Evolutionary conservation across 2,888 invertebrate genomes (phyloP).

Genomic region (Aporophyla lueneburgensis): DNA sequence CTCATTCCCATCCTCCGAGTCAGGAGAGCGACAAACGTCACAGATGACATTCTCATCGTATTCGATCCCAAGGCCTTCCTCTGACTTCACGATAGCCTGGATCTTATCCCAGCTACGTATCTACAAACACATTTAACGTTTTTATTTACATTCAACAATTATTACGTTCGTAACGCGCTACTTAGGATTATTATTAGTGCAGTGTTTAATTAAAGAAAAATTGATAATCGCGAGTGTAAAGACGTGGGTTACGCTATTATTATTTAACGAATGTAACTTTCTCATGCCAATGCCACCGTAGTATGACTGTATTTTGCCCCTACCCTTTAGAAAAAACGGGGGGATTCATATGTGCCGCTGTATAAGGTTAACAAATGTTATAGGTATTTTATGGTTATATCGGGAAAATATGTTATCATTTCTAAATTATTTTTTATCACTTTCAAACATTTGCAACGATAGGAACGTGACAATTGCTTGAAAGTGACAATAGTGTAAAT

Average conservation of each 20-base stretch:
- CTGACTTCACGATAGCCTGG: conserved; percentile 96
- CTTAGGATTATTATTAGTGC: not conserved
- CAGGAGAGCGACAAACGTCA: conserved; percentile 99
- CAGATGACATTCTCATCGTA: conserved; percentile 99
- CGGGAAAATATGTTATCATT: not conserved
- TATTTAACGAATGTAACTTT: not conserved
- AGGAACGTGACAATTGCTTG: not conserved
- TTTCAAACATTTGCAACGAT: not conserved
- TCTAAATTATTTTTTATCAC: not conserved
- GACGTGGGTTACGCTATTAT: conserved; percentile 40
- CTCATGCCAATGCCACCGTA: no score
- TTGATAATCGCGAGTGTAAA: conserved; percentile 1
- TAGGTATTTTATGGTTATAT: conserved; percentile 1
- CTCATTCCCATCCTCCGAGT: conserved; percentile 99
- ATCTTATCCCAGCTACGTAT: conserved; percentile 98
- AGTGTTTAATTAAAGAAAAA: not conserved
- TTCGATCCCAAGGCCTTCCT: conserved; percentile 98
- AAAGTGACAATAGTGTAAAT: not conserved
- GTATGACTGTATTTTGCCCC: not conserved
- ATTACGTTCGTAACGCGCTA: not conserved
- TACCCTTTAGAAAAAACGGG: not conserved
- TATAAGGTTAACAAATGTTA: not conserved
- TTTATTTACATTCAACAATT: conserved; percentile 8
- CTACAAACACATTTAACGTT: conserved; percentile 75
- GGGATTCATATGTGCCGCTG: not conserved